phyloP scores from a whole-genome alignment of 2,888 invertebrate genomes.

The Meiosimyza platycephala region DNA sequence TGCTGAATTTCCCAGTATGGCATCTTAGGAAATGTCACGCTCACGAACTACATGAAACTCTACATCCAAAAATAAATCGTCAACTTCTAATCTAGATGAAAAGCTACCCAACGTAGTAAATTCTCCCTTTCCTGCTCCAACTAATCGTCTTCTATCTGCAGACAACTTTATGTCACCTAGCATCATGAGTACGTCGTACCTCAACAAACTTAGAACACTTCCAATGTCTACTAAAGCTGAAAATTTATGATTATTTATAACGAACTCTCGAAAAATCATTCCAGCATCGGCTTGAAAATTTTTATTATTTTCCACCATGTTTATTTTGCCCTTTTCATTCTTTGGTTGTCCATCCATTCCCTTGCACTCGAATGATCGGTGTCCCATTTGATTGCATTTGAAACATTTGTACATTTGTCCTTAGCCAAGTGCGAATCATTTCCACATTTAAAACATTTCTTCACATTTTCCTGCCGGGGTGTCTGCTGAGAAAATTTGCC shows the following conservation, averaged over 20 bases:
- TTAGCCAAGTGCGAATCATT: not conserved
- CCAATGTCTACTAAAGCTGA: not conserved
- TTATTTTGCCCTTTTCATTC: not conserved
- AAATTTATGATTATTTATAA: not conserved
- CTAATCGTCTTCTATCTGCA: not conserved
- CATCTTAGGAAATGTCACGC: too few species aligned
- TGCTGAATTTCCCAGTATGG: conserved; percentile 3
- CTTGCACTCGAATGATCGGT: conserved; percentile 4
- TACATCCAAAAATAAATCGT: not conserved
- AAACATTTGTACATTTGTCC: conserved; percentile 2
- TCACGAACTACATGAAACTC: not conserved
- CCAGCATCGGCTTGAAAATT: not conserved
- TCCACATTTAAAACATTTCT: conserved; percentile 16
- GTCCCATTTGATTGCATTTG: conserved; percentile 9
- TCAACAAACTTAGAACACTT: not conserved
- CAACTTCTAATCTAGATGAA: too few species aligned
- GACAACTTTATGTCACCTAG: not conserved
- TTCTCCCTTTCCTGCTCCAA: not conserved
- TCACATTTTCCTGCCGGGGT: not conserved
- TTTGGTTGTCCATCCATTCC: not conserved
- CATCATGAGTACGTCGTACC: not conserved
- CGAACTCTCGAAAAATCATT: not conserved
- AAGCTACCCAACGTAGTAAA: conserved; percentile 5
- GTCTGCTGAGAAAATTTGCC: not conserved
- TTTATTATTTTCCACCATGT: not conserved